Evolutionary conservation across 1,140 invertebrate genomes (phyloP).

Genomic region (Hyles vespertilio): DNA sequence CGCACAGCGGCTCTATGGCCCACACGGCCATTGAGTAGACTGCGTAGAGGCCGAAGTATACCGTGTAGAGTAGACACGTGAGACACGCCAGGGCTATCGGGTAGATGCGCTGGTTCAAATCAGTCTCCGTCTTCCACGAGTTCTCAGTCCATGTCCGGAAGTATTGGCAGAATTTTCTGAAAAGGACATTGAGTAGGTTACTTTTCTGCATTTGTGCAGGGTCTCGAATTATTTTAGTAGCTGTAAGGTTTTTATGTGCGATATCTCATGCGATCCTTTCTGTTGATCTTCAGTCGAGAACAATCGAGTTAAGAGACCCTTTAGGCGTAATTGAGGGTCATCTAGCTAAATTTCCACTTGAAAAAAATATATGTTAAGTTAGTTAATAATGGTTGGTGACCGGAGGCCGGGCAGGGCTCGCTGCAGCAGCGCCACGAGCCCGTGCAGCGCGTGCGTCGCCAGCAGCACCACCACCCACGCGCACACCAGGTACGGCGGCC

Average conservation of each 20-base stretch:
- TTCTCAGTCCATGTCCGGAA: slow-evolving; percentile 43
- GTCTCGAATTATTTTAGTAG: no score
- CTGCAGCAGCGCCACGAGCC: slow-evolving; percentile 39
- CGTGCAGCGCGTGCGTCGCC: slow-evolving; percentile 53
- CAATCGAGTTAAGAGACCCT: no score
- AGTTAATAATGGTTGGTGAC: slow-evolving; percentile 16
- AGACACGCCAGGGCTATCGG: slow-evolving; percentile 27
- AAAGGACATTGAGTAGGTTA: background rate
- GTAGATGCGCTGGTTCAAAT: slow-evolving; percentile 15
- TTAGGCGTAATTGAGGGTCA: no score
- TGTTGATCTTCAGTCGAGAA: no score
- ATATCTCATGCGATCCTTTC: no score
- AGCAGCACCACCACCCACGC: slow-evolving; percentile 56
- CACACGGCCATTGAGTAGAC: slow-evolving; percentile 37
- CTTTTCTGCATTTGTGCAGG: background rate
- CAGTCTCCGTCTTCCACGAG: slow-evolving; percentile 29
- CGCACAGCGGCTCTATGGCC: slow-evolving; percentile 44
- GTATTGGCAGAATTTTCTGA: slow-evolving; percentile 43
- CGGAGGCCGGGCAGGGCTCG: slow-evolving; percentile 39
- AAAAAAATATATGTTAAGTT: no score
- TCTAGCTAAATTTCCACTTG: no score
- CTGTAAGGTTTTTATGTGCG: no score
- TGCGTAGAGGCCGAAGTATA: slow-evolving; percentile 34
- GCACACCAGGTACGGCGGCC: slow-evolving; percentile 62
- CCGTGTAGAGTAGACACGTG: slow-evolving; percentile 35